These are phyloP conservation scores for Globia sparganii DNA, from an alignment of 2,888 invertebrate genomes.

Conservation along the genomic window DNA sequence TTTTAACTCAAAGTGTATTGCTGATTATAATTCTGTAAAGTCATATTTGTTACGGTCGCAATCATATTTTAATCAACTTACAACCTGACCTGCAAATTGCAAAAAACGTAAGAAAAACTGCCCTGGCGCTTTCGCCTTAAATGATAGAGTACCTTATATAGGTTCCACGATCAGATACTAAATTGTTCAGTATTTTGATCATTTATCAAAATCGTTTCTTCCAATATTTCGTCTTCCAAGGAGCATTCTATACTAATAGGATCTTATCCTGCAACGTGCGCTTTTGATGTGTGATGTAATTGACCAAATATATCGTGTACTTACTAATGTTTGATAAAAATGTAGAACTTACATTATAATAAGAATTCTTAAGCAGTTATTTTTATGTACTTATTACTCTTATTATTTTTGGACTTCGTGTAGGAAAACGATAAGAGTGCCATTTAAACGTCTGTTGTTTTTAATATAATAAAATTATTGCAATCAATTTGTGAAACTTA, in stretches of 20 bases:
- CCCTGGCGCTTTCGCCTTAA: neutral
- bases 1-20: neutral
- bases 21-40: neutral
- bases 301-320: conserved; percentile 81
- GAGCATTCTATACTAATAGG: conserved; percentile 32
- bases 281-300: conserved; percentile 82
- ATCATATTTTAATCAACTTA: neutral
- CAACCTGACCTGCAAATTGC: neutral
- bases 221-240: conserved; percentile 69
- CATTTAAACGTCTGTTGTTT: conserved; percentile 61
- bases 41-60: neutral
- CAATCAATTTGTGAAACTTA: conserved; percentile 74
- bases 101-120: neutral
- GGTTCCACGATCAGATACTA: neutral
- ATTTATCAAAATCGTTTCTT: conserved; percentile 23
- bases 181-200: conserved; percentile 4
- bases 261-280: conserved; percentile 63
- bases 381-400: conserved; percentile 69
- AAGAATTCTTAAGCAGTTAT: conserved; percentile 59
- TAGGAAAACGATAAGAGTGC: conserved; percentile 31
- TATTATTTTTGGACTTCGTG: conserved; percentile 36
- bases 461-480: conserved; percentile 50
- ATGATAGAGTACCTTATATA: neutral
- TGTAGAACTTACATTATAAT: conserved; percentile 60
- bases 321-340: conserved; percentile 74